These are phyloP conservation scores for Malurus cyaneus DNA, from an alignment of 2,113 vertebrate genomes.

Conservation along the genomic window DNA sequence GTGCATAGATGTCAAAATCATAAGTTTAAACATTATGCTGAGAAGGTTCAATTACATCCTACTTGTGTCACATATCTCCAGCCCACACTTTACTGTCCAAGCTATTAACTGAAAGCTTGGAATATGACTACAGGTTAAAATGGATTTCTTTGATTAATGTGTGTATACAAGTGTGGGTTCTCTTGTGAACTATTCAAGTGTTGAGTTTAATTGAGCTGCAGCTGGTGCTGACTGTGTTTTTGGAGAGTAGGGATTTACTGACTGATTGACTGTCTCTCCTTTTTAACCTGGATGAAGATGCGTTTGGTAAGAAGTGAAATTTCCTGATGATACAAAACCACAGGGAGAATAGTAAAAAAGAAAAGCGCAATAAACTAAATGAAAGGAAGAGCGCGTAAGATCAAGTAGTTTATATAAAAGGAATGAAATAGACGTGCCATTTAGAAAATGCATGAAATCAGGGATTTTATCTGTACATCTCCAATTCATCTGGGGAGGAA, in stretches of 20 bases:
- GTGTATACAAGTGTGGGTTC: slow-evolving; percentile 21
- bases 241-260: slow-evolving; percentile 57
- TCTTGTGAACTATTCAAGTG: slow-evolving; percentile 55
- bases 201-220: slow-evolving; percentile 66
- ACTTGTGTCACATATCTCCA: neutral
- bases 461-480: neutral
- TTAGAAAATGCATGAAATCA: neutral
- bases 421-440: neutral
- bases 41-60: neutral
- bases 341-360: neutral
- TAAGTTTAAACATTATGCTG: neutral
- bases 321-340: slow-evolving; percentile 27
- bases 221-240: slow-evolving; percentile 53
- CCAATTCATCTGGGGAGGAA: neutral
- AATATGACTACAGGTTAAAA: slow-evolving; percentile 31
- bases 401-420: slow-evolving; percentile 16
- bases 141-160: slow-evolving; percentile 62
- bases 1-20: neutral
- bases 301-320: neutral
- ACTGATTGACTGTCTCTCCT: slow-evolving; percentile 63
- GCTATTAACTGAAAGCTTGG: slow-evolving; percentile 12
- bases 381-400: neutral
- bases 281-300: slow-evolving; percentile 56
- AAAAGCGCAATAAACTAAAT: neutral
- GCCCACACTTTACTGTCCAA: neutral